These are phyloP conservation scores for Mustela lutreola DNA, from an alignment of 2,113 vertebrate species.

Conservation along the genomic window DNA sequence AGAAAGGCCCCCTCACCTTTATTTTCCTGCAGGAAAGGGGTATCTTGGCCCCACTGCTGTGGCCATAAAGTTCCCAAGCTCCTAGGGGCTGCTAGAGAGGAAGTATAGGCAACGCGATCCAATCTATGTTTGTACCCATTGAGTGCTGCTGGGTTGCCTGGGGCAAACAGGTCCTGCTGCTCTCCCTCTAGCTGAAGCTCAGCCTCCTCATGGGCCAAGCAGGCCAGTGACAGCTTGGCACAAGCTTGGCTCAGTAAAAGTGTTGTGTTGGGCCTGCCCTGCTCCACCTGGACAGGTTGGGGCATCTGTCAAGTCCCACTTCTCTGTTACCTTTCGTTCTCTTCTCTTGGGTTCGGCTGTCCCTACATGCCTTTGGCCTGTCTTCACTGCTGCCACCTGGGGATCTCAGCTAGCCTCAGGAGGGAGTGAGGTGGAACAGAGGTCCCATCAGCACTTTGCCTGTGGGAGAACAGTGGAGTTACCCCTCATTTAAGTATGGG, in stretches of 20 bases:
- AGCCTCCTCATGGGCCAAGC: not conserved
- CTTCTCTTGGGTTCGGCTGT: not conserved
- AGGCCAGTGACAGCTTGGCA: not conserved
- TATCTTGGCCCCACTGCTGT: not conserved
- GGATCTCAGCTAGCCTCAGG: not conserved
- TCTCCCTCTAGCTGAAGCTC: fast-evolving
- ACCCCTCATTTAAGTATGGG: not conserved
- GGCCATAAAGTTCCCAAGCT: not conserved
- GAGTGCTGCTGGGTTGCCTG: not conserved
- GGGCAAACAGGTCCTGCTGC: not conserved
- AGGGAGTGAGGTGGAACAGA: not conserved
- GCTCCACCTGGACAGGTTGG: no score
- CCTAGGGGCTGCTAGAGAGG: not conserved
- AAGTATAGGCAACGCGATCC: not conserved
- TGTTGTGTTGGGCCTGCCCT: not conserved
- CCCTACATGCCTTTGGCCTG: not conserved
- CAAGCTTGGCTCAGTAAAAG: not conserved
- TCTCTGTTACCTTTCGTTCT: not conserved
- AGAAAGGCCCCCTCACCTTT: not conserved
- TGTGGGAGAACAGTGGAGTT: not conserved
- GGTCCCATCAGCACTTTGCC: not conserved
- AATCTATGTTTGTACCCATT: not conserved
- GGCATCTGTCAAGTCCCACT: not conserved
- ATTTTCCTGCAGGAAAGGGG: not conserved
- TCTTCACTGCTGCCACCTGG: not conserved